phyloP scores from a whole-genome alignment of 2,888 invertebrate genomes.

The Metalampra italica region DNA sequence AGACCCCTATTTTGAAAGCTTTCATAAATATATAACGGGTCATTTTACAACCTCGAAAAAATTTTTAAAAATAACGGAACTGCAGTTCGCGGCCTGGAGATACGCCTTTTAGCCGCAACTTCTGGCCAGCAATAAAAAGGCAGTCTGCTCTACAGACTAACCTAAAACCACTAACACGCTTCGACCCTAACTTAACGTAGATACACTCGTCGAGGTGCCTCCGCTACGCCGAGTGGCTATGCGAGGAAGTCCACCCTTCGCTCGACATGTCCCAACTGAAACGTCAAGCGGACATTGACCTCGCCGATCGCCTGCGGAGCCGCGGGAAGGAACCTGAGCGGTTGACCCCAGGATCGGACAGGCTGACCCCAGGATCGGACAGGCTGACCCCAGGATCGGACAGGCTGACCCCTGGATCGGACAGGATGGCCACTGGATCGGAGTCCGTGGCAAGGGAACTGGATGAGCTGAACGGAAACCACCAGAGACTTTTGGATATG shows the following conservation, averaged over 20 bases:
- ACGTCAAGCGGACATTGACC: slow-evolving; percentile 60
- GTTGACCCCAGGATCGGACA: slow-evolving; percentile 81
- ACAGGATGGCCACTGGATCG: slow-evolving; percentile 73
- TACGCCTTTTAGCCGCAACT: no score
- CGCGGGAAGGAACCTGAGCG: slow-evolving; percentile 47
- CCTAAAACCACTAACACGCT: slow-evolving; percentile 71
- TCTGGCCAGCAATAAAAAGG: slow-evolving; percentile 15
- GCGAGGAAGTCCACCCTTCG: slow-evolving; percentile 90
- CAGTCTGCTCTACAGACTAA: slow-evolving; percentile 57
- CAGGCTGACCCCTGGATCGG: no score
- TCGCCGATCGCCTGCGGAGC: slow-evolving; percentile 55
- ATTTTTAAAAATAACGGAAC: not conserved
- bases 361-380: slow-evolving; percentile 50
- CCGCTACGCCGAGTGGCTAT: slow-evolving; percentile 89
- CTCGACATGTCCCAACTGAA: slow-evolving; percentile 79
- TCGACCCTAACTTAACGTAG: slow-evolving; percentile 79
- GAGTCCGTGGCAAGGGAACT: slow-evolving; percentile 87
- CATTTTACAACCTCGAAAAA: slow-evolving; percentile 6
- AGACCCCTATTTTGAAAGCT: no score
- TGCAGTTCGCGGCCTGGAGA: no score
- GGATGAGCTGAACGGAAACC: slow-evolving; percentile 88
- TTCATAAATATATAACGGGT: not conserved
- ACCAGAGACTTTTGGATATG: slow-evolving; percentile 83
- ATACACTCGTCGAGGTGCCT: slow-evolving; percentile 92
- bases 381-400: slow-evolving; percentile 50